Conservation (phyloP, 2,888 invertebrate species). For the Drosophila longiperda region DNA sequence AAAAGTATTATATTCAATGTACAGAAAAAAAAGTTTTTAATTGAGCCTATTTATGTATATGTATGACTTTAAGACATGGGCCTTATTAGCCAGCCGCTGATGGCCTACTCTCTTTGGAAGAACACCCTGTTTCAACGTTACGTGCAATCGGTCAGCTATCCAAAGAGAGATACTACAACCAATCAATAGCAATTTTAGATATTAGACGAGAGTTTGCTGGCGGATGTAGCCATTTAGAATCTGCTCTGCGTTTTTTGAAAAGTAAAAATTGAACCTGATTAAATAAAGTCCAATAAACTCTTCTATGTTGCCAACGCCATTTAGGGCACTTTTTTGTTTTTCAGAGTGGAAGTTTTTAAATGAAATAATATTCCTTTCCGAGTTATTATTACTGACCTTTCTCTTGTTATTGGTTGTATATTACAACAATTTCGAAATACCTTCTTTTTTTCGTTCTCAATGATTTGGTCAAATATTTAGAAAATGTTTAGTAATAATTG, state of each 20-base stretch:
- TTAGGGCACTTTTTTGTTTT: slow-evolving; percentile 90
- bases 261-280: slow-evolving; percentile 87
- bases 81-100: too few species aligned
- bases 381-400: neutral
- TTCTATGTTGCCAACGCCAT: slow-evolving; percentile 90
- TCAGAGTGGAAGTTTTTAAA: slow-evolving; percentile 84
- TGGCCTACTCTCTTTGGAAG: too few species aligned
- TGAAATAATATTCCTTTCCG: neutral
- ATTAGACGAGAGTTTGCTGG: slow-evolving; percentile 48
- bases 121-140: too few species aligned
- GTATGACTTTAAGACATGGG: too few species aligned
- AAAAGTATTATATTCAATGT: too few species aligned
- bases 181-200: neutral
- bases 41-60: too few species aligned
- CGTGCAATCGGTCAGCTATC: too few species aligned
- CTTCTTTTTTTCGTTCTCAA: neutral
- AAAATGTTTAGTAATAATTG: neutral
- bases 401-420: too few species aligned
- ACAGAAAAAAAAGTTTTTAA: too few species aligned
- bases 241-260: slow-evolving; percentile 93
- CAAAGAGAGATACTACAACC: too few species aligned
- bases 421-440: neutral
- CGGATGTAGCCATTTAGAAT: slow-evolving; percentile 93
- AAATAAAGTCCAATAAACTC: slow-evolving; percentile 66
- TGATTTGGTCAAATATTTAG: neutral